These are phyloP conservation scores for Caretta caretta DNA, from an alignment of 2,113 vertebrate genomes.

Conservation along the genomic window DNA sequence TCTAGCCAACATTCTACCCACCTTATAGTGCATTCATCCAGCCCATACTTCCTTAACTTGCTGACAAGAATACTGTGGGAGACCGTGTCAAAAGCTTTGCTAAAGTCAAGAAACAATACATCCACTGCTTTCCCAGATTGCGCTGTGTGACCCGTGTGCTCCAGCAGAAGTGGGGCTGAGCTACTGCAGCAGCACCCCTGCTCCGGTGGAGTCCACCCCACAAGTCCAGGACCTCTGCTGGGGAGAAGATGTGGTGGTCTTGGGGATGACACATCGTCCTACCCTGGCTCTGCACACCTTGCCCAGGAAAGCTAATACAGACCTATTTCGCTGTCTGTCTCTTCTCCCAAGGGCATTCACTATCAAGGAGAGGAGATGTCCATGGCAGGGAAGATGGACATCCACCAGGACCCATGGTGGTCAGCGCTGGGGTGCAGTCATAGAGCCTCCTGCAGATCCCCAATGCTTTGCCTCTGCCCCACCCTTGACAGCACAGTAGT, in stretches of 20 bases:
- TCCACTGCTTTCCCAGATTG: too few species aligned
- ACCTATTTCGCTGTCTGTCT: not conserved
- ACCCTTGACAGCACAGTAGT: not conserved
- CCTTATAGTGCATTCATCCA: too few species aligned
- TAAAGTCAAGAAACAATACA: too few species aligned
- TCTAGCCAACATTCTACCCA: too few species aligned
- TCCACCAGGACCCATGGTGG: not conserved
- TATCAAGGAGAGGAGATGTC: not conserved
- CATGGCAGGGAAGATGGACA: too few species aligned
- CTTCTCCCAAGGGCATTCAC: not conserved
- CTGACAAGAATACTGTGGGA: too few species aligned
- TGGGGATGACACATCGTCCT: not conserved
- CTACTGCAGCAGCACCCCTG: not conserved
- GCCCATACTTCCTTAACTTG: too few species aligned
- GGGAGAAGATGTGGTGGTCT: not conserved
- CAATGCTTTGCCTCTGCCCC: not conserved
- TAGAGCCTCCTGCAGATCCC: not conserved
- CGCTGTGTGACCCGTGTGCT: not conserved
- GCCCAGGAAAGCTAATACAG: not conserved
- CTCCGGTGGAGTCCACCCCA: not conserved
- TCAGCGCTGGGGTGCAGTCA: not conserved
- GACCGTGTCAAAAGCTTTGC: too few species aligned
- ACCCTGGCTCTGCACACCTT: not conserved
- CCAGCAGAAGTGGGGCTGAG: not conserved
- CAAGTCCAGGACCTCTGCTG: not conserved